A percentile compares a stretch with the other conserved stretches of the same genome.
Evolutionary conservation across 2,888 invertebrate genomes (phyloP).

Genomic region (Cepaea hortensis): DNA sequence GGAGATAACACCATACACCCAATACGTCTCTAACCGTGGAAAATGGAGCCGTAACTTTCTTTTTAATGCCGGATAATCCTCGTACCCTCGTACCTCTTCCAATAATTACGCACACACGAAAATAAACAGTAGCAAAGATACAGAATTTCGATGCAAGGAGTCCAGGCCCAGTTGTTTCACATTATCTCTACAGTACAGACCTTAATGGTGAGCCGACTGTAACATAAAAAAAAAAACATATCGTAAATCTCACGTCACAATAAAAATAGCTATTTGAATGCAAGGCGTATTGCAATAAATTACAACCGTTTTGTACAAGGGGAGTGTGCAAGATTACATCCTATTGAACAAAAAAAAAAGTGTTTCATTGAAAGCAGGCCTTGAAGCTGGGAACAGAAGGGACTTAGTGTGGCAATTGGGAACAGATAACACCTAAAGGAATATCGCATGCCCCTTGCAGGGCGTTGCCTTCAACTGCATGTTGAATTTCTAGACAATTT

Average conservation of each 20-base stretch:
- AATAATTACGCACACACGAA: not conserved
- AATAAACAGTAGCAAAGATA: not conserved
- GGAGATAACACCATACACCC: too few species aligned
- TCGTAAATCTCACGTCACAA: constrained; percentile 1
- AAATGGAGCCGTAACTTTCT: too few species aligned
- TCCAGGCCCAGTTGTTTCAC: not conserved
- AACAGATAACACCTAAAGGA: too few species aligned
- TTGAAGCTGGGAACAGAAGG: too few species aligned
- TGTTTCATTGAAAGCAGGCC: too few species aligned
- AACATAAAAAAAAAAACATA: not conserved
- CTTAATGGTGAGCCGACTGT: not conserved
- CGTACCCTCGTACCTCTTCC: too few species aligned
- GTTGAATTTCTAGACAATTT: too few species aligned
- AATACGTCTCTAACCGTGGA: too few species aligned
- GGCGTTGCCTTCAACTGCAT: too few species aligned
- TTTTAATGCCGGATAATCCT: too few species aligned
- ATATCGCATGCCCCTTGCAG: too few species aligned
- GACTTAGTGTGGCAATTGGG: too few species aligned
- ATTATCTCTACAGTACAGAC: not conserved
- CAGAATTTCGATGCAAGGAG: not conserved
- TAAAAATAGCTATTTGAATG: not conserved
- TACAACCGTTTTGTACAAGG: not conserved
- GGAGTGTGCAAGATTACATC: not conserved
- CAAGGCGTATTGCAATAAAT: not conserved
- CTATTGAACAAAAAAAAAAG: not conserved